Evolutionary conservation across 1,140 invertebrate species (phyloP), one percentile per base, ranked within the genome.

Genomic region (Tetramorium alpestre): DNA sequence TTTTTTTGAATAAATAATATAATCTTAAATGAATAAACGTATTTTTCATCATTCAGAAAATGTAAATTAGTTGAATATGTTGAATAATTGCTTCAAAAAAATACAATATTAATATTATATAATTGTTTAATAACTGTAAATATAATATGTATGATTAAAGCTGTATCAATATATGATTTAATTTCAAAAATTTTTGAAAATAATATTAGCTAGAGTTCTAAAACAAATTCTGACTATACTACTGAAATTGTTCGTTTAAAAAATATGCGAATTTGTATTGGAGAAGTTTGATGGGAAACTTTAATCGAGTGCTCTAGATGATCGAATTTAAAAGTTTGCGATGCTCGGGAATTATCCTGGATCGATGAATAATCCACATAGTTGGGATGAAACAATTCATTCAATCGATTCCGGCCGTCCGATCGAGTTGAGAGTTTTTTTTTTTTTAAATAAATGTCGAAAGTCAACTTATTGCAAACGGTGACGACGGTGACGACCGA

Each of bases 401-500:
- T 3, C 11, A n/a, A 73, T 60, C 25, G 80, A 73, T 82, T 73
- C 10, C 22, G 10, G 16, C 6, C n/a, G 41, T 3, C 28, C n/a
- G 38, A 10, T 18, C 33, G 41, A 5, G 11, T 54, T 25, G 25
- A 38, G 6, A 62, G 41, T 72, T 81, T 88, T 80, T 65, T 33
- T 18, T 78, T 87, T 88, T 80, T 65, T 22, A 86, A 75, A 88
- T 76, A 85, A 88, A 88, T 87, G 60, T 67, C 76, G 72, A 41
- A 64, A 70, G 75, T 67, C 85, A 47, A 88, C 76, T 88, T 88
- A 81, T 67, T 62, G 60, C 41, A 18, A 28, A 25, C 56, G 44
- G 64, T 18, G 60, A 65, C 56, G 44, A 38, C 51, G 67, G 10
- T 18, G 33, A 18, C 38, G 28, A 33, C 47, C 62, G 80, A 85